Base-by-base conservation (phyloP, 2,888 invertebrate species). In the Dynastes grantii region DNA sequence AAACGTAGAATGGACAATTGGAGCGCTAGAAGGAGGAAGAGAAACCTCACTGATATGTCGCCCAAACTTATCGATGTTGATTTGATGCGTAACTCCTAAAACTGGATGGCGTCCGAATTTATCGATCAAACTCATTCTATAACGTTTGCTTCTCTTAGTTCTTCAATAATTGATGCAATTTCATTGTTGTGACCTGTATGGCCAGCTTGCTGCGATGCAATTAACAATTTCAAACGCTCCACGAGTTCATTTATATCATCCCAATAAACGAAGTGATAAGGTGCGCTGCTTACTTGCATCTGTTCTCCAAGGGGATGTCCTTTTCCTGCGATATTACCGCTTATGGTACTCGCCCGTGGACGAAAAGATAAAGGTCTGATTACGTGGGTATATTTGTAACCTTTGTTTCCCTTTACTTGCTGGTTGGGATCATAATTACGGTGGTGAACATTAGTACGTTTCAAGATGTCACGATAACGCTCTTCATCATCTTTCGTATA, bases 221-320 rank as follows among this genome's bases (percentile, higher is more conserved):
- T n/a, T 55, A 80, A 29, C 2, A 77, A 37, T 16, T 49, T 55
- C 11, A 77, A 55, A 61, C 78, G 55, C 22, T 80, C 76, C 11
- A 78, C 64, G 6, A 78, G 45, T 45, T 79, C 78, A 67, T 80
- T 79, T 13, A 67, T 29, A 76, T 76, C 64, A 70, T 80, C 58
- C 79, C 77, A 80, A 75, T 76, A 71, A 16, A 77, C 58, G 29
- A 58, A 77, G n/a, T 71, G 51, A 13, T 70, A 53, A 8, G 64
- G 64, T 9, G 64, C 32, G 37, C 37, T 37, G 37, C 37, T 37
- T 5, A 37, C 37, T 37, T 37, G 37, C 37, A 37, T 37, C 0
- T 37, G 37, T 37, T 37, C 37, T 37, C 37, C 37, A 37, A 37
- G 37, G 9, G 53, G 53, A n/a, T 53, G 53, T 53, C 16, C 53